These are phyloP conservation scores for Drosophila mimetica DNA, from an alignment of 2,888 invertebrate genomes.

Conservation along the genomic window DNA sequence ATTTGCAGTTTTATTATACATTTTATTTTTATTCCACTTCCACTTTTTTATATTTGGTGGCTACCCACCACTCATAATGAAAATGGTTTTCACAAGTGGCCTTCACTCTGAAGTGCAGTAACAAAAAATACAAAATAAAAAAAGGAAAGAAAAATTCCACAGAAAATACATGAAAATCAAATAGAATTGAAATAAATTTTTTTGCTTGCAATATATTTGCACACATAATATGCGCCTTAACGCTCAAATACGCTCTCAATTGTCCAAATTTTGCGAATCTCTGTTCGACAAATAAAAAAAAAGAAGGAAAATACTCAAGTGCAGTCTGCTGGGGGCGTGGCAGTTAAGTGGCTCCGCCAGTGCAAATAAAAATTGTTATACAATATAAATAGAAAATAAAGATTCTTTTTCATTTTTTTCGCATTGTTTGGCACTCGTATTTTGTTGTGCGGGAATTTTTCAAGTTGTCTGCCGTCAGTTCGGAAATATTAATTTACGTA, in stretches of 20 bases:
- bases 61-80: slow-evolving; percentile 70
- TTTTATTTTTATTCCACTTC: slow-evolving; percentile 38
- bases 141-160: slow-evolving; percentile 17
- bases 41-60: slow-evolving; percentile 24
- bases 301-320: slow-evolving; percentile 22
- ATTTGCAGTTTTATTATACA: slow-evolving; percentile 54
- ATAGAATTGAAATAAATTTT: slow-evolving; percentile 70
- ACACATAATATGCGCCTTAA: slow-evolving; percentile 78
- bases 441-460: slow-evolving; percentile 57
- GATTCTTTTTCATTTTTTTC: slow-evolving; percentile 27
- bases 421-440: slow-evolving; percentile 37
- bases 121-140: no score
- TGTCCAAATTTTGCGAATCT: slow-evolving; percentile 69
- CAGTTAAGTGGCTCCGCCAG: slow-evolving; percentile 65
- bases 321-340: slow-evolving; percentile 37
- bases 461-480: slow-evolving; percentile 66
- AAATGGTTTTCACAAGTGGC: slow-evolving; percentile 76
- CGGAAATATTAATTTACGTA: slow-evolving; percentile 62
- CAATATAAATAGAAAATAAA: slow-evolving; percentile 75
- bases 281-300: not conserved
- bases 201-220: slow-evolving; percentile 67
- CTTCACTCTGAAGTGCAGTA: slow-evolving; percentile 33
- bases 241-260: slow-evolving; percentile 80
- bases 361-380: slow-evolving; percentile 78
- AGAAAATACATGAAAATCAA: slow-evolving; percentile 43